phyloP scores from a whole-genome alignment of 2,888 invertebrate genomes.

The Cyaniris semiargus region DNA sequence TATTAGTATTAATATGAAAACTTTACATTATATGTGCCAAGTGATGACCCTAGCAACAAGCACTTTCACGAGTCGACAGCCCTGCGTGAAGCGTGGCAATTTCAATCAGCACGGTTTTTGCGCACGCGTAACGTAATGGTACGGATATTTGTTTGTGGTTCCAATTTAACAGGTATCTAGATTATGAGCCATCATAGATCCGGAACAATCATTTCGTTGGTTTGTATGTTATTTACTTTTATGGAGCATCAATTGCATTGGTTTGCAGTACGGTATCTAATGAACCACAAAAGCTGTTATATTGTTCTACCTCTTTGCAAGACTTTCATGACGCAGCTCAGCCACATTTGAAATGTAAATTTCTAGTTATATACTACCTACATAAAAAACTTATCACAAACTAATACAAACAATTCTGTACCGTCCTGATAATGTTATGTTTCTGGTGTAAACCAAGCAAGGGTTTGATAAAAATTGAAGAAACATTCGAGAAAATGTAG shows the following conservation, averaged over 20 bases:
- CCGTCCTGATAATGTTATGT: too few species aligned
- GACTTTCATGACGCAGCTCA: too few species aligned
- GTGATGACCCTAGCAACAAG: neutral
- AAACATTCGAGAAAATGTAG: too few species aligned
- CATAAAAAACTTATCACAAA: too few species aligned
- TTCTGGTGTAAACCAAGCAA: too few species aligned
- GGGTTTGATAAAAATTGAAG: too few species aligned
- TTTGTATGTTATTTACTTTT: conserved; percentile 38
- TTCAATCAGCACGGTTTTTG: conserved; percentile 66
- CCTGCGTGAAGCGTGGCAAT: conserved; percentile 38
- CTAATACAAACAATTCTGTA: too few species aligned
- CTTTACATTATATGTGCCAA: too few species aligned
- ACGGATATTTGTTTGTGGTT: conserved; percentile 60
- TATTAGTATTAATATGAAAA: neutral
- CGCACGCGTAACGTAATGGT: conserved; percentile 57
- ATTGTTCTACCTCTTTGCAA: neutral
- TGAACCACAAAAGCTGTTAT: neutral
- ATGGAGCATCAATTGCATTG: conserved; percentile 1
- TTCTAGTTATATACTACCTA: too few species aligned
- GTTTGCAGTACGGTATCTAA: conserved; percentile 17
- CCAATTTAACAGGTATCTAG: conserved; percentile 49
- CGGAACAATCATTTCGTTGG: conserved; percentile 43
- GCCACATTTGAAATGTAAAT: too few species aligned
- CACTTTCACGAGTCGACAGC: neutral
- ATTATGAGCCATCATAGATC: conserved; percentile 44